Evolutionary conservation across 1,140 invertebrate genomes (phyloP), one percentile per base, ranked within the genome.

Genomic region (Conus ventricosus): DNA sequence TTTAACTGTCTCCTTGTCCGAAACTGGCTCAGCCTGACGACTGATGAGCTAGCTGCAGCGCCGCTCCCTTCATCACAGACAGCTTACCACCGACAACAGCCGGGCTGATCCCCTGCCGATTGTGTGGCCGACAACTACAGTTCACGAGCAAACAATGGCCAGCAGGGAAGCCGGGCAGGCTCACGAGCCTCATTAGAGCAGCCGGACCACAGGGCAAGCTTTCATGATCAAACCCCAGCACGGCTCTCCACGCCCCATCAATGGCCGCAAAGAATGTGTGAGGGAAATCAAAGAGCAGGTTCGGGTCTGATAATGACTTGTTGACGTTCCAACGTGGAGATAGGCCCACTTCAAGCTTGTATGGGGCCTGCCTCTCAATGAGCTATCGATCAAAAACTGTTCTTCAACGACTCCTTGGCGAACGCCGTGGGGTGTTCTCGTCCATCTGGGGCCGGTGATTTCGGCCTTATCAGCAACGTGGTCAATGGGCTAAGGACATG

Each of bases 391-490:
- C 76, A 78, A 39, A 11, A 71, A 20, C 67, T 39, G 11, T n/a
- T 78, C 76, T 78, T 78, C 76, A 78, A 78, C 39, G 76, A 78
- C 76, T 39, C 20, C 76, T n/a, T 8, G 8, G 39, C 25, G 8
- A 15, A 11, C 76, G 25, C 27, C 76, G 11, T 51, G 39, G 76
- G 76, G 76, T 78, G 25, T 25, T 78, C 39, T 78, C 39, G 76
- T 78, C 27, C 76, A 78, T 25, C 76, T 78, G 76, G 5, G 25
- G 17, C 8, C 27, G 76, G 76, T 39, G 76, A 78, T 51, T 78
- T 78, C 76, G 25, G 76, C 76, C 39, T 78, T 78, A 78, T 78
- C 76, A 78, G 76, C 76, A 13, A 27, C 76, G 17, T 78, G 76
- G 76, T 51, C 76, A 78, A 78, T 15, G 11, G 76, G 25, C 76